Percentiles rank a stretch among this genome's conserved stretches.
Conservation (phyloP, 2,888 invertebrate species). For the Amblyjoppa proteus region DNA sequence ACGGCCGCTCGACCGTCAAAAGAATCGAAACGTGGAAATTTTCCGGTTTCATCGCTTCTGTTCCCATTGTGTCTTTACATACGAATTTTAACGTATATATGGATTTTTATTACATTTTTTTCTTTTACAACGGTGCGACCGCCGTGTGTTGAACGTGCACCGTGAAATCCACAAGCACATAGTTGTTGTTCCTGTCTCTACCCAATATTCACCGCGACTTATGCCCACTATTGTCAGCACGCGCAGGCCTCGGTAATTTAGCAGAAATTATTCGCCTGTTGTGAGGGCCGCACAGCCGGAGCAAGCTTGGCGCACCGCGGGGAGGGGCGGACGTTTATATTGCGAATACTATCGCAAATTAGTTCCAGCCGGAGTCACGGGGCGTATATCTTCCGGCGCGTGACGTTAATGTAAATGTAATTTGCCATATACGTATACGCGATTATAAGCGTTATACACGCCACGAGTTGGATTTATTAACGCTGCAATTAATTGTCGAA, state of each 20-base stretch:
- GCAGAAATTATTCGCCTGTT: conserved; percentile 62
- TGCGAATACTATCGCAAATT: conserved; percentile 67
- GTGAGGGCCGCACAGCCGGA: conserved; percentile 39
- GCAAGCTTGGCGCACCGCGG: conserved; percentile 1
- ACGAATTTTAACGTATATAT: conserved; percentile 5
- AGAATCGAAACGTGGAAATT: conserved; percentile 56
- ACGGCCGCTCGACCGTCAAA: conserved; percentile 40
- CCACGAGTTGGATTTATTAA: conserved; percentile 49
- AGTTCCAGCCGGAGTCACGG: conserved; percentile 60
- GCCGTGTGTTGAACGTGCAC: neutral
- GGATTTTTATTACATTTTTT: conserved; percentile 11
- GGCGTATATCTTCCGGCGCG: conserved; percentile 62
- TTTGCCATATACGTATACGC: conserved; percentile 42
- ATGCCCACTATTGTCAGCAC: conserved; percentile 45
- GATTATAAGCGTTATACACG: conserved; percentile 39
- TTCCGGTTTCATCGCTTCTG: conserved; percentile 10
- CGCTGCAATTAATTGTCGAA: conserved; percentile 60
- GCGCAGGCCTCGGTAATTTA: conserved; percentile 52
- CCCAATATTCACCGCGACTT: conserved; percentile 35
- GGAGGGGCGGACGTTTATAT: conserved; percentile 53
- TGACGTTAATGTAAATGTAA: conserved; percentile 68
- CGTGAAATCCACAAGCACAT: conserved; percentile 8
- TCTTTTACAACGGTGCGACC: neutral
- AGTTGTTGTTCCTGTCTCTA: conserved; percentile 30
- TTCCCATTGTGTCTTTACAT: neutral